phyloP scores from a whole-genome alignment of 2,888 invertebrate genomes.

The Agrotis puta region DNA sequence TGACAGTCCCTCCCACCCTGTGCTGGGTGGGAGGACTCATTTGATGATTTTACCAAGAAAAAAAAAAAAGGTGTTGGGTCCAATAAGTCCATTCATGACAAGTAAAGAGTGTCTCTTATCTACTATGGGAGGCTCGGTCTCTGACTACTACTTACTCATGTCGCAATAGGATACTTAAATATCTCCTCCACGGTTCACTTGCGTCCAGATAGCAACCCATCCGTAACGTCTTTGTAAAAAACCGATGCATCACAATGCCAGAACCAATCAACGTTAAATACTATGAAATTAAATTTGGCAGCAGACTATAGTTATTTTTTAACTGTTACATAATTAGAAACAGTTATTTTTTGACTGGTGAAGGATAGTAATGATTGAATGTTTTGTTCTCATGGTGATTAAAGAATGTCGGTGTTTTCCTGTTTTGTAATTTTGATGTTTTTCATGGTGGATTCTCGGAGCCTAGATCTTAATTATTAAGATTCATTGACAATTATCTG shows the following conservation, averaged over 20 bases:
- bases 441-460: constrained; percentile 32
- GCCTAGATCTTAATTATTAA: neutral
- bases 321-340: constrained; percentile 59
- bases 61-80: too few relatives aligned
- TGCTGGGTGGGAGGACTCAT: too few relatives aligned
- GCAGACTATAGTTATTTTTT: constrained; percentile 53
- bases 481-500: too few relatives aligned
- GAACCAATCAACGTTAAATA: constrained; percentile 63
- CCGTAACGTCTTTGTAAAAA: constrained; percentile 62
- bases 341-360: constrained; percentile 52
- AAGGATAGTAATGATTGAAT: constrained; percentile 24
- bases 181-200: constrained; percentile 54
- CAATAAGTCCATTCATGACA: too few relatives aligned
- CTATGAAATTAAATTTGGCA: constrained; percentile 70
- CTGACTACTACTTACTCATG: constrained; percentile 7
- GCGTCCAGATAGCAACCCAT: constrained; percentile 30
- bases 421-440: constrained; percentile 37
- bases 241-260: constrained; percentile 59
- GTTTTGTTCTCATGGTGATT: constrained; percentile 43
- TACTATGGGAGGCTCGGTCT: neutral
- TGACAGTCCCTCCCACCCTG: too few relatives aligned
- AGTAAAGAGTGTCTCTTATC: neutral
- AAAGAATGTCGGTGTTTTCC: constrained; percentile 7
- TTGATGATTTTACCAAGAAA: too few relatives aligned
- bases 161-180: constrained; percentile 36